A percentile compares a stretch with the other conserved stretches of the same genome.
These are phyloP conservation scores for Triops longicaudatus DNA, from an alignment of 1,140 invertebrate genomes.

Conservation along the genomic window DNA sequence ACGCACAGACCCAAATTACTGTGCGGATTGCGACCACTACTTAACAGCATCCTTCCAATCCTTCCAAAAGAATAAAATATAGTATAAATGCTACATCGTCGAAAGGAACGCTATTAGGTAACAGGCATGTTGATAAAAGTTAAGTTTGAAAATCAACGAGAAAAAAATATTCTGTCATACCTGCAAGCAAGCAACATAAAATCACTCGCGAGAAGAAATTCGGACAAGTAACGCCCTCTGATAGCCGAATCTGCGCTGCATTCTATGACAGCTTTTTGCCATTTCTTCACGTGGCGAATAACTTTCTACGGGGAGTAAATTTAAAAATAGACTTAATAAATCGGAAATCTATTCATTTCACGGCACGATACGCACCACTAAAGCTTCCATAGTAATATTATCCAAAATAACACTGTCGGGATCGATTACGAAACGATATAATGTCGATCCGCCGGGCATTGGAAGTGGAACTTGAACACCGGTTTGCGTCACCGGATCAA, in stretches of 20 bases:
- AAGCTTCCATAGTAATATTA: slow-evolving; percentile 48
- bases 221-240: slow-evolving; percentile 45
- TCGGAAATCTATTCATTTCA: too few relatives aligned
- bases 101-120: too few relatives aligned
- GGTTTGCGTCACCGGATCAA: slow-evolving; percentile 27
- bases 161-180: slow-evolving; percentile 33
- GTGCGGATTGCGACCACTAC: slow-evolving; percentile 52
- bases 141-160: background rate
- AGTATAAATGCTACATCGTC: background rate
- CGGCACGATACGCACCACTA: slow-evolving; percentile 46
- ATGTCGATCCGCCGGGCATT: slow-evolving; percentile 51
- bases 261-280: slow-evolving; percentile 38
- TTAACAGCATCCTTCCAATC: slow-evolving; percentile 50
- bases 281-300: slow-evolving; percentile 50
- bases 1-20: slow-evolving; percentile 52
- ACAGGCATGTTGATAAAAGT: too few relatives aligned
- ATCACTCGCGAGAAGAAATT: slow-evolving; percentile 51
- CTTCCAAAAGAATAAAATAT: slow-evolving; percentile 36
- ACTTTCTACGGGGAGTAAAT: slow-evolving; percentile 44
- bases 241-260: slow-evolving; percentile 42
- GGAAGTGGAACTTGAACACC: slow-evolving; percentile 49
- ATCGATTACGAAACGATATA: slow-evolving; percentile 52
- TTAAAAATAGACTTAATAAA: background rate
- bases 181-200: slow-evolving; percentile 53
- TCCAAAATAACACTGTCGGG: slow-evolving; percentile 54